Conservation (phyloP, 2,888 invertebrate genomes). For the Oligia latruncula region DNA sequence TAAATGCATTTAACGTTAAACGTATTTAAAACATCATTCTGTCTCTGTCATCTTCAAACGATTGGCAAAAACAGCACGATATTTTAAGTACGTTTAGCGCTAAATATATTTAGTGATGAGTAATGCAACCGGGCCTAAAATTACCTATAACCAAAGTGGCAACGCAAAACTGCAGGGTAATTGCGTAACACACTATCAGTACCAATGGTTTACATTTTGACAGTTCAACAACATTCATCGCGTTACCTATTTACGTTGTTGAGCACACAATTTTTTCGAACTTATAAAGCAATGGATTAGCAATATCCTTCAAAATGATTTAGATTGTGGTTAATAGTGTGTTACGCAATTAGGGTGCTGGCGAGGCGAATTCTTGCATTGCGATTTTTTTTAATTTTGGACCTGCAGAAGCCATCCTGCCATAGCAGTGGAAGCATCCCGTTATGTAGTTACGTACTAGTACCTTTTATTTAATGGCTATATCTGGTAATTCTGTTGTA, state of each 20-base stretch:
- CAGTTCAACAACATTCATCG: too few species aligned
- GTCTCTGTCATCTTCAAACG: neutral
- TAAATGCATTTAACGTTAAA: neutral
- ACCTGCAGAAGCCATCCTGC: neutral
- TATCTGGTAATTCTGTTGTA: neutral
- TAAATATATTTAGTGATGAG: neutral
- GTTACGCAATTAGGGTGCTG: too few species aligned
- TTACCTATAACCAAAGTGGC: neutral
- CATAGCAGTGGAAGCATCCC: neutral
- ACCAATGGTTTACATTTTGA: too few species aligned
- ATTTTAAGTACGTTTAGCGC: neutral
- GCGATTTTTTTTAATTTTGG: neutral
- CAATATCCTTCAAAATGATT: too few species aligned
- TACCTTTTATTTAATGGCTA: neutral
- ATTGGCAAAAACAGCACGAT: neutral
- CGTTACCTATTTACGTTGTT: too few species aligned
- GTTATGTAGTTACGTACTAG: neutral
- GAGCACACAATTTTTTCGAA: too few species aligned
- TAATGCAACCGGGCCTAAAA: neutral
- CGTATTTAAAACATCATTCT: neutral
- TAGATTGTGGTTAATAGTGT: too few species aligned
- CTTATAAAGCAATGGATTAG: too few species aligned
- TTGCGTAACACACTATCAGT: too few species aligned
- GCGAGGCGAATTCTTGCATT: too few species aligned
- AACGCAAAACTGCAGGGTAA: neutral